Percentiles rank a stretch among this genome's conserved stretches.
Conservation (phyloP, 2,888 invertebrate species). For the Lepidocyrtinus sp. region DNA sequence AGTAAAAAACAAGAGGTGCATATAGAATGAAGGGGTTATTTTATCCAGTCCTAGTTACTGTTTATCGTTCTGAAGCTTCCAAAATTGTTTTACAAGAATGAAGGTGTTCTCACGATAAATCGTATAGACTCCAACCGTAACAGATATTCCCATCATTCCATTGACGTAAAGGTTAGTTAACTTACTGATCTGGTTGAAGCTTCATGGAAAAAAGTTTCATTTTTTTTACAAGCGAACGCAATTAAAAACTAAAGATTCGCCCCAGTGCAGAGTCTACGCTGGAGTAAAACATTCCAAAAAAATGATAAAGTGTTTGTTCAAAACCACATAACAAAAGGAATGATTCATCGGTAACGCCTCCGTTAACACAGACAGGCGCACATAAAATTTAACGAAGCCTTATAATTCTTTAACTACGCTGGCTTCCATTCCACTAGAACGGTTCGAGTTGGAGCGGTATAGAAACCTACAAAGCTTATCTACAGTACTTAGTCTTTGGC, state of each 20-base stretch:
- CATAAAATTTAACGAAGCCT: no score
- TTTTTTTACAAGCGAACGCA: background rate
- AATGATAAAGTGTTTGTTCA: background rate
- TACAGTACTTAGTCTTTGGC: no score
- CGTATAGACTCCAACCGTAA: background rate
- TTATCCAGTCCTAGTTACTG: background rate
- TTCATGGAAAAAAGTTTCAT: background rate
- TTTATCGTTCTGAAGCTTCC: background rate
- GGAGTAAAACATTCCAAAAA: background rate
- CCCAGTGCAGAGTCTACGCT: background rate
- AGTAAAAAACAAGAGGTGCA: no score
- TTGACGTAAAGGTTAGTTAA: background rate
- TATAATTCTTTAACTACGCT: no score
- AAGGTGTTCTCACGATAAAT: background rate
- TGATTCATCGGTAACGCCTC: no score
- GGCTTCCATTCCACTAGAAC: no score
- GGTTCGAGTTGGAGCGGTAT: no score
- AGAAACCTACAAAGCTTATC: no score
- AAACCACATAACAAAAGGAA: background rate
- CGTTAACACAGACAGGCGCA: no score
- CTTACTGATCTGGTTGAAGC: background rate
- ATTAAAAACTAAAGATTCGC: background rate
- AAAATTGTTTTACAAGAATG: background rate
- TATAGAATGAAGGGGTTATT: no score
- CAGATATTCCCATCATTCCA: background rate